A percentile compares a stretch with the other conserved stretches of the same genome.
phyloP scores from a whole-genome alignment of 2,113 vertebrate species.

The Bombycilla garrulus region DNA sequence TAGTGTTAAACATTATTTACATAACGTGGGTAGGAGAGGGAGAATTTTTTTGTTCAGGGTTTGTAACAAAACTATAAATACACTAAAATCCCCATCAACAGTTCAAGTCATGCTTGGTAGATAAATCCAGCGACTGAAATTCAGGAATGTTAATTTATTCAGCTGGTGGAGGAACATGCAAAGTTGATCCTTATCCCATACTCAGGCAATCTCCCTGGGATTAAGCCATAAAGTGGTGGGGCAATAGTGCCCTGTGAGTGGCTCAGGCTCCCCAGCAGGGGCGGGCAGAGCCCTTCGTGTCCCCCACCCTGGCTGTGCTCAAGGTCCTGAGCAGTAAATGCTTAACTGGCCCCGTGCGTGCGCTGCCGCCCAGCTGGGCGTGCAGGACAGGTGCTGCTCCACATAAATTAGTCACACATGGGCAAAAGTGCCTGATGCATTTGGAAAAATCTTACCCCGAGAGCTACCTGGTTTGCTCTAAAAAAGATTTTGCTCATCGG shows the following conservation, averaged over 20 bases:
- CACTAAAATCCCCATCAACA: not conserved
- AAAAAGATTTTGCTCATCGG: not conserved
- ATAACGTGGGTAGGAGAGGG: not conserved
- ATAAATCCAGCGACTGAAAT: not conserved
- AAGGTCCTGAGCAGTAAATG: not conserved
- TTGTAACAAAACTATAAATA: not conserved
- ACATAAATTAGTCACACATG: slow-evolving; percentile 50
- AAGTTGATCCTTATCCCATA: not conserved
- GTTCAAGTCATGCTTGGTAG: not conserved
- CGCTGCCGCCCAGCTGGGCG: not conserved
- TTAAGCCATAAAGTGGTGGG: not conserved
- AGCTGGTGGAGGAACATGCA: not conserved
- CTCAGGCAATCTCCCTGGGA: not conserved
- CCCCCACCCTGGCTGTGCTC: not conserved
- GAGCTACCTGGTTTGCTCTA: not conserved
- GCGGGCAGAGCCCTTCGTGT: not conserved
- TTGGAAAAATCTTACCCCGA: not conserved
- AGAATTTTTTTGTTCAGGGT: not conserved
- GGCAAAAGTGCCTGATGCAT: not conserved
- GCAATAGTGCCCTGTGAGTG: not conserved
- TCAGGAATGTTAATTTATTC: slow-evolving; percentile 12
- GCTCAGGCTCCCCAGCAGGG: not conserved
- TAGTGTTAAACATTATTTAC: not conserved
- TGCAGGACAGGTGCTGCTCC: not conserved
- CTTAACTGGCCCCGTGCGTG: not conserved